Evolutionary conservation across 2,888 invertebrate species (phyloP).

Genomic region (Aproaerema taeniolella): DNA sequence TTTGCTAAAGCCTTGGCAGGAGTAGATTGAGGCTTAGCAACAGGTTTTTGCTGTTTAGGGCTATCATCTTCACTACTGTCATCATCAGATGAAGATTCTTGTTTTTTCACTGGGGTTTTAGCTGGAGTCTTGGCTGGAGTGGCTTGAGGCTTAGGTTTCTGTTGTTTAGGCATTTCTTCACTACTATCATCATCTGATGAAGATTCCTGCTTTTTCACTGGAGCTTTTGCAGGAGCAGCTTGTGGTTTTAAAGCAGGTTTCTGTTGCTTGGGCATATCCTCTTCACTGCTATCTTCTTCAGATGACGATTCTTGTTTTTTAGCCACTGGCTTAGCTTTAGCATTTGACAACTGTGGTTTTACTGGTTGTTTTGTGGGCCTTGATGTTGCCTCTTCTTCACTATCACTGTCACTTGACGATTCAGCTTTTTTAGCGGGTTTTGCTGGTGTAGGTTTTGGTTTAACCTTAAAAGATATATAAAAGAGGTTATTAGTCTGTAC

Average conservation of each 20-base stretch:
- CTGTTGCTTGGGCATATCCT: constrained; percentile 27
- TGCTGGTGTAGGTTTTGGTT: constrained; percentile 18
- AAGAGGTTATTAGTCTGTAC: background rate
- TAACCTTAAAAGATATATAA: constrained; percentile 19
- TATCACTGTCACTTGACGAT: constrained; percentile 42
- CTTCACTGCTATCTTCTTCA: constrained; percentile 36
- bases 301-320: constrained; percentile 42
- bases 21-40: constrained; percentile 15
- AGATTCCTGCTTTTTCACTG: constrained; percentile 27
- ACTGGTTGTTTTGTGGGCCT: constrained; percentile 30
- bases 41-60: constrained; percentile 17
- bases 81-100: constrained; percentile 44
- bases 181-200: constrained; percentile 54
- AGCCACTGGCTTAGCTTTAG: background rate
- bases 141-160: constrained; percentile 19
- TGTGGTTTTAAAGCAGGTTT: constrained; percentile 12
- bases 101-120: constrained; percentile 26
- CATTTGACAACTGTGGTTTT: constrained; percentile 20
- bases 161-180: constrained; percentile 29
- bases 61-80: constrained; percentile 39
- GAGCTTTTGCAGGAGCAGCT: constrained; percentile 15
- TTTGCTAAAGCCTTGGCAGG: too few relatives aligned
- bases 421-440: constrained; percentile 44
- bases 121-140: constrained; percentile 13
- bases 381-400: constrained; percentile 44